Conservation (phyloP, 2,113 vertebrate species). For the Dipodomys spectabilis region DNA sequence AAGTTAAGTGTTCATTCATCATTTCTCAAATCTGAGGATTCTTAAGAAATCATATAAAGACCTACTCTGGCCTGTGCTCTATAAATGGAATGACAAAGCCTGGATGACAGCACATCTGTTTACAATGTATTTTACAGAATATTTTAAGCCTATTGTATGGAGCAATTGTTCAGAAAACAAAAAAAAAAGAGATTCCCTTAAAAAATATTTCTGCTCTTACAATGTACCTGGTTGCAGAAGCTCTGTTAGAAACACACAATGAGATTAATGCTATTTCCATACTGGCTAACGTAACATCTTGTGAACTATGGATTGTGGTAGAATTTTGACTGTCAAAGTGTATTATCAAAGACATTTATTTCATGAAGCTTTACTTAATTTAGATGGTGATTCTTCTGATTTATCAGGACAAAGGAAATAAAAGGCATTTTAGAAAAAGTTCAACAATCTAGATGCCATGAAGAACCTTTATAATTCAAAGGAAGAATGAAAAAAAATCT, state of each 20-base stretch:
- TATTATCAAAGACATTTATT: background rate
- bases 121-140: background rate
- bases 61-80: background rate
- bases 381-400: background rate
- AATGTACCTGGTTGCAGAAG: background rate
- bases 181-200: background rate
- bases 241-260: background rate
- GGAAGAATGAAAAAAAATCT: background rate
- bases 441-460: background rate
- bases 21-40: background rate
- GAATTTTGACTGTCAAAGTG: background rate
- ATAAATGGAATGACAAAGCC: background rate
- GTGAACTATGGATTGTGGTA: background rate
- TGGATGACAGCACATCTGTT: background rate
- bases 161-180: background rate
- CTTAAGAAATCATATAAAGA: background rate
- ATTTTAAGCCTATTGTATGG: background rate
- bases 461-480: background rate
- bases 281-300: background rate
- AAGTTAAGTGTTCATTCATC: background rate
- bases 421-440: background rate
- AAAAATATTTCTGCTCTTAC: background rate
- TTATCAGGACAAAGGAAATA: background rate
- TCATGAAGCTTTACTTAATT: background rate
- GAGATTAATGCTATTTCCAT: background rate